Base-by-base conservation (phyloP, 1,140 invertebrate species). In the Brachionus calyciflorus region DNA sequence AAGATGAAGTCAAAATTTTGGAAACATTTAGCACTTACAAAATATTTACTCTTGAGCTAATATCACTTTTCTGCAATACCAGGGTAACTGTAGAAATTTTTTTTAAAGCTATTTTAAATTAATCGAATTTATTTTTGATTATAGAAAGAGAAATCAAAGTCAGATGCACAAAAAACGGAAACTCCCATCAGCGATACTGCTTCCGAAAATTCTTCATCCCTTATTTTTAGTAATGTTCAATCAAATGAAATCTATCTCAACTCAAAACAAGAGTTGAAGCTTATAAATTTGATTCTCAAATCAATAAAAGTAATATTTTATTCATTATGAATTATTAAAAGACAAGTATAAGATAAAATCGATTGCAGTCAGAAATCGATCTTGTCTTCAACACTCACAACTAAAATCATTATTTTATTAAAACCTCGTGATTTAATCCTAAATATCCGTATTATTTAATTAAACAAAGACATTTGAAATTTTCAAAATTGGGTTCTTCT, bases 21-120 rank as follows among this genome's bases (percentile, higher is more conserved):
- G 69, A 73, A 30, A 73, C 69, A 55, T 51, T 73, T 9, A 73
- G 51, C 69, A 33, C 69, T 30, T 73, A 73, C 46, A 73, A 73
- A 55, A 73, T 73, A 48, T 73, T 51, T 30, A 55, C 51, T 14
- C 46, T 73, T 21, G 69, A 73, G 40, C 30, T 73, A 21, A 73
- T 73, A 51, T 73, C 69, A 12, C 21, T 73, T 30, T 73, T 73
- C 41, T 73, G 69, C 10, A 55, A 73, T n/a, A 41, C 12, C 24
- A 49, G 48, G 40, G 69, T 73, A 73, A 73, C n/a, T n/a, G 19
- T 33, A 9, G 10, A 3, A 9, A 5, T 14, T 26, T 44, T 44
- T 46, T 41, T 1, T 1, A 21, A n/a, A n/a, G n/a, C n/a, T n/a
- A 44, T 1, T 12, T 19, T 41, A 24, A 65, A 14, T 65, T 65